Evolutionary conservation across 1,140 invertebrate genomes (phyloP).

Genomic region (Drosophila nasuta): DNA sequence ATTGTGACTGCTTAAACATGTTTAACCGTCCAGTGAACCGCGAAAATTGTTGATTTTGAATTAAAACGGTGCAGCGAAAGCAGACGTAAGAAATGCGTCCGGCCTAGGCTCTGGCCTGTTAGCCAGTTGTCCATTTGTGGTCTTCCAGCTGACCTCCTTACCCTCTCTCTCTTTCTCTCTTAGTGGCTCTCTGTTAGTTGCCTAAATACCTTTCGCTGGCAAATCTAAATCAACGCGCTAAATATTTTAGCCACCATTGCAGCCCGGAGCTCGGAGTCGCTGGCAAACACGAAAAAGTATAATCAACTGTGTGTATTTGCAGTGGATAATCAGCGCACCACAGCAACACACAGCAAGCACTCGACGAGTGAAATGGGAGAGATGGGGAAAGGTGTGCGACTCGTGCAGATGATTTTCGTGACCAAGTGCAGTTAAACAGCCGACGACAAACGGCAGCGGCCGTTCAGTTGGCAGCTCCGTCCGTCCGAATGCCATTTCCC

Average conservation of each 20-base stretch:
- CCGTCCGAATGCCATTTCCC: slow-evolving; percentile 48
- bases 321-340: slow-evolving; percentile 74
- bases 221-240: slow-evolving; percentile 82
- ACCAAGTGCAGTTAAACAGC: slow-evolving; percentile 81
- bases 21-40: slow-evolving; percentile 82
- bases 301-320: slow-evolving; percentile 82
- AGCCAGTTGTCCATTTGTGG: slow-evolving; percentile 68
- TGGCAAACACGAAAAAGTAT: slow-evolving; percentile 80
- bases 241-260: slow-evolving; percentile 76
- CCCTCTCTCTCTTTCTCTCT: neutral
- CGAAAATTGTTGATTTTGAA: slow-evolving; percentile 82
- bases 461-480: slow-evolving; percentile 57
- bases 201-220: slow-evolving; percentile 78
- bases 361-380: neutral
- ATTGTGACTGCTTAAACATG: slow-evolving; percentile 74
- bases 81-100: slow-evolving; percentile 63
- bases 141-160: slow-evolving; percentile 18
- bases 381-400: neutral
- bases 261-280: slow-evolving; percentile 48
- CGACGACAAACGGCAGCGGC: slow-evolving; percentile 66
- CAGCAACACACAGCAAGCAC: slow-evolving; percentile 33
- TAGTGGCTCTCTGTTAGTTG: slow-evolving; percentile 30
- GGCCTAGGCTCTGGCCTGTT: slow-evolving; percentile 44
- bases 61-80: slow-evolving; percentile 58
- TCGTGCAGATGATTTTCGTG: slow-evolving; percentile 76